Conservation (phyloP, 2,797 vertebrate genomes). For the Pteropus rufus region DNA sequence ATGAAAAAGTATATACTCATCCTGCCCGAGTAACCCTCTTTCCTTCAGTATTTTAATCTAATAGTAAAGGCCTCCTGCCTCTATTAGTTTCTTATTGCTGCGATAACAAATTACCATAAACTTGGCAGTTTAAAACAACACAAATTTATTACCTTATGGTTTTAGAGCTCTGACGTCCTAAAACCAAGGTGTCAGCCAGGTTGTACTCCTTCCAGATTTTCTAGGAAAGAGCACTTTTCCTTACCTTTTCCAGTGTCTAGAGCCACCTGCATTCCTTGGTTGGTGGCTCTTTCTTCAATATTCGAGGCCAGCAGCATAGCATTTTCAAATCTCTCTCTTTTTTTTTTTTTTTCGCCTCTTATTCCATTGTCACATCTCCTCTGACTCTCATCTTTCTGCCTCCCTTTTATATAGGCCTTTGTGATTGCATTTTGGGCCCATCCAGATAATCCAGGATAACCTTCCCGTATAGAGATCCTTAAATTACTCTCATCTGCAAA, state of each 20-base stretch:
- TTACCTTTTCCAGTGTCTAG: background rate
- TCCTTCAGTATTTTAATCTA: background rate
- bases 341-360: too few relatives aligned
- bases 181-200: background rate
- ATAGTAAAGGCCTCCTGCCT: background rate
- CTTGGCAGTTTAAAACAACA: background rate
- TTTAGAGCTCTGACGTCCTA: background rate
- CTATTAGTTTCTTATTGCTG: background rate
- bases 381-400: background rate
- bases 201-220: background rate
- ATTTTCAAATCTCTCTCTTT: background rate
- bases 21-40: background rate
- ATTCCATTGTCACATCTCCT: background rate
- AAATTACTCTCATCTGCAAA: background rate
- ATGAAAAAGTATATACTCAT: background rate
- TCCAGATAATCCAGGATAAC: background rate
- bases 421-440: background rate
- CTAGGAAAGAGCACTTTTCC: background rate
- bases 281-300: background rate
- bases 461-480: background rate
- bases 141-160: background rate
- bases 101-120: background rate
- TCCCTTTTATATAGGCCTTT: background rate
- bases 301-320: background rate
- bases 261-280: background rate